These are phyloP conservation scores for Ochropleura plecta DNA, from an alignment of 2,888 invertebrate genomes.

Conservation along the genomic window DNA sequence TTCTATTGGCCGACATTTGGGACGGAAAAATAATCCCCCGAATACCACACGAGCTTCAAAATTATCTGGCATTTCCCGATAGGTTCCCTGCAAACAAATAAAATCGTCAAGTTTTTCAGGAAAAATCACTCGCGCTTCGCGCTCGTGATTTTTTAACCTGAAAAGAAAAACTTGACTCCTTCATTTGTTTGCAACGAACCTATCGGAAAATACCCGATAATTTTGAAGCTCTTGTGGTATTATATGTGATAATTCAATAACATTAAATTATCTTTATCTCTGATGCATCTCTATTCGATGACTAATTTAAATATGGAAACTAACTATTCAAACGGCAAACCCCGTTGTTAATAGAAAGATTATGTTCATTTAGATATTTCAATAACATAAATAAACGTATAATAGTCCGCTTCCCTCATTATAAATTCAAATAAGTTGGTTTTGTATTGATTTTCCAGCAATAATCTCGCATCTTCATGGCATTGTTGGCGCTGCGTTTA, in stretches of 20 bases:
- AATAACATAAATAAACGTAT: conserved; percentile 44
- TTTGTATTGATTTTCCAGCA: conserved; percentile 72
- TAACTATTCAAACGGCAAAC: conserved; percentile 34
- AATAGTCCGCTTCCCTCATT: conserved; percentile 54
- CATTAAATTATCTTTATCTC: conserved; percentile 7
- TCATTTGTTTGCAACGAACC: no score
- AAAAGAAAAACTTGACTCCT: no score
- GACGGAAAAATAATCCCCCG: no score
- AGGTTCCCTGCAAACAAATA: no score
- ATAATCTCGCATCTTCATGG: conserved; percentile 63
- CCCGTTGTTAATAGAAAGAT: conserved; percentile 52
- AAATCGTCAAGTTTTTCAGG: no score
- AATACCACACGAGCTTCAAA: no score
- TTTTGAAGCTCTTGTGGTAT: no score
- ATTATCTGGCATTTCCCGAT: no score
- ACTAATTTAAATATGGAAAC: conserved; percentile 39
- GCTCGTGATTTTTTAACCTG: no score
- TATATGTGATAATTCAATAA: conserved; percentile 31
- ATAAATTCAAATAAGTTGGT: conserved; percentile 64
- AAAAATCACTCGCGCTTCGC: no score
- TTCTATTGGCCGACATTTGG: no score
- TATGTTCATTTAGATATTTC: conserved; percentile 43
- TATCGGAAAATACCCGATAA: no score
- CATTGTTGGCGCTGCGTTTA: conserved; percentile 64
- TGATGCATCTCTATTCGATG: conserved; percentile 19